Evolutionary conservation across 2,888 invertebrate genomes (phyloP).

Genomic region (Temnothorax ravouxi): DNA sequence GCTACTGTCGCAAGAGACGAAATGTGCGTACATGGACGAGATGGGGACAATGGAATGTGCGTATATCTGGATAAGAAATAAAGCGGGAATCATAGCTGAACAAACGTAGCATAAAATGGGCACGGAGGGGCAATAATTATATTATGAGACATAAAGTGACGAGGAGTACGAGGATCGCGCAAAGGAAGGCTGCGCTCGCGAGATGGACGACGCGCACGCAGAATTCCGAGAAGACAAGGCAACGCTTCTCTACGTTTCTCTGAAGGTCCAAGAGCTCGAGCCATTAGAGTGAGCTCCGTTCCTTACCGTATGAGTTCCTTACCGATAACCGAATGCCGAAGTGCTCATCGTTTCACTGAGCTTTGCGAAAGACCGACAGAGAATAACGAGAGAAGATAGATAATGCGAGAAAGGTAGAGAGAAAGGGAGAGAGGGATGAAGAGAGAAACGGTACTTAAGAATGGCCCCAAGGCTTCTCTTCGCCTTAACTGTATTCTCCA

Average conservation of each 20-base stretch:
- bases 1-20: no score
- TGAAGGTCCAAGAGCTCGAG: conserved; percentile 77
- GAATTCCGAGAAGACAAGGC: conserved; percentile 76
- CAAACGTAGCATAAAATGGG: conserved; percentile 77
- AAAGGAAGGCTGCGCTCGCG: conserved; percentile 66
- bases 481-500: conserved; percentile 68
- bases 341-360: conserved; percentile 70
- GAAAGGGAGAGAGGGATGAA: not conserved
- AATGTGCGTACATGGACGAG: not conserved
- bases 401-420: conserved; percentile 43
- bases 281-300: no score
- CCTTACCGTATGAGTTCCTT: conserved; percentile 70
- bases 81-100: conserved; percentile 23
- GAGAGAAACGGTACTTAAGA: conserved; percentile 65
- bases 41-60: not conserved
- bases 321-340: conserved; percentile 74
- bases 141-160: conserved; percentile 86
- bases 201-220: conserved; percentile 66
- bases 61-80: not conserved
- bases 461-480: conserved; percentile 69
- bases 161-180: conserved; percentile 79
- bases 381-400: conserved; percentile 45
- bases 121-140: conserved; percentile 84
- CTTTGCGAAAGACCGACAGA: conserved; percentile 48
- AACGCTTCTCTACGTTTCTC: conserved; percentile 74